These are phyloP conservation scores for Parus major DNA, from an alignment of 2,113 vertebrate genomes.

Conservation along the genomic window DNA sequence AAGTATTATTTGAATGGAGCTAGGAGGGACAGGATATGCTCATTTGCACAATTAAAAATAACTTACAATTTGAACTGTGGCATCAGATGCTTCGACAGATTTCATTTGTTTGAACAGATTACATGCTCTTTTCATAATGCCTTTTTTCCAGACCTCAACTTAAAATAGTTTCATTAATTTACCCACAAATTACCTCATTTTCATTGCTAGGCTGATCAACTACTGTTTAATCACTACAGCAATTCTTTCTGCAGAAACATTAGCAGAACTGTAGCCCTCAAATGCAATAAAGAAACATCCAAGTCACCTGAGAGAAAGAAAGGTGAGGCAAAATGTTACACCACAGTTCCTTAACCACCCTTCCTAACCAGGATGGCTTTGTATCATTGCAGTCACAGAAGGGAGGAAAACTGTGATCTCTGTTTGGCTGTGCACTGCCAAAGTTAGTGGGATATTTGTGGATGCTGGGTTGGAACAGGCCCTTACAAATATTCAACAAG, in stretches of 20 bases:
- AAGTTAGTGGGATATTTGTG: neutral
- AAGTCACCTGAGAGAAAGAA: neutral
- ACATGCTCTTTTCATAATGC: neutral
- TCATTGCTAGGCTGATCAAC: neutral
- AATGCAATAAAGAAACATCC: neutral
- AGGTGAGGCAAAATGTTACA: neutral
- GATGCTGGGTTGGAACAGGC: neutral
- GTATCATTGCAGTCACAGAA: neutral
- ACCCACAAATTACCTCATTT: neutral
- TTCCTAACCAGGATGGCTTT: neutral
- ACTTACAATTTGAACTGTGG: neutral
- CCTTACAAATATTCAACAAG: neutral
- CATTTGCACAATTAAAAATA: conserved; percentile 49
- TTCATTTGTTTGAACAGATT: neutral
- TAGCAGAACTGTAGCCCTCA: neutral
- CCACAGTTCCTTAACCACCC: neutral
- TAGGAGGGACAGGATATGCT: conserved; percentile 1
- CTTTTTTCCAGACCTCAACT: neutral
- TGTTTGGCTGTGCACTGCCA: neutral
- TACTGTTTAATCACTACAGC: neutral
- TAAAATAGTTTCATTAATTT: neutral
- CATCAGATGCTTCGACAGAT: neutral
- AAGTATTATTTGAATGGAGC: conserved; percentile 7
- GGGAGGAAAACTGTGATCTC: neutral
- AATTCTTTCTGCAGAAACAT: neutral